Evolutionary conservation across 2,888 invertebrate genomes (phyloP), one percentile per base, ranked within the genome.

Genomic region (Lochmaea crataegi): DNA sequence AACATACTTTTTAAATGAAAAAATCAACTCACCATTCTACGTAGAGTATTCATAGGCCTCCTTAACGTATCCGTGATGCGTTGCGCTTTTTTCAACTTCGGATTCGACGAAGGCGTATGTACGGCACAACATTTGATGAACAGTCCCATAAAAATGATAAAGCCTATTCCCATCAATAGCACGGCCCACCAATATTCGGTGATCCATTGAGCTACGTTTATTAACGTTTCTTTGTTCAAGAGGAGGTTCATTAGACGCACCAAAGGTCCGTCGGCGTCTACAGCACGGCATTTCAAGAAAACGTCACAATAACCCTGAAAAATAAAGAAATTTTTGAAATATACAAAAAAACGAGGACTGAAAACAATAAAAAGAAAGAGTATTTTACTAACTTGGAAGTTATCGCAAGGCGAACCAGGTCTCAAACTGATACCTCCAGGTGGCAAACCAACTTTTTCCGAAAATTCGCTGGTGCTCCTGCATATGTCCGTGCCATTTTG

Each of bases 101-200:
- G 99, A 90, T 99, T 99, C 76, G 96, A 97, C 72, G 97, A 97
- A 38, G 99, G 99, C 69, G 99, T 99, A 88, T 99, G 99, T 68
- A 99, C 99, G 42, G 99, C 99, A 87, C 99, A 99, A 87, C 99
- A 98, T 87, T 99, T 99, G 84, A 99, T 98, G 87, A 99, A 99
- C 72, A 97, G 90, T 69, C 97, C 98, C 98, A 99, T 98, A 83
- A 97, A 92, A 81, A 98, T 93, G 69, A 99, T 92, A 84, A 99
- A 94, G 72, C 92, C 94, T 69, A 99, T 94, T 65, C 96, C 95
- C 88, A 96, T 94, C 68, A 99, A 88, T 76, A 98, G 90, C 79
- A 99, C 98, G 6, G 94, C 93, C 94, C 97, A 98, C 97, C 98
- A 98, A 86, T 94, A 93, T 84, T 95, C 96, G 76, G 95, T 96